Conservation (phyloP, 2,113 vertebrate species). For the Elanus axillaris region DNA sequence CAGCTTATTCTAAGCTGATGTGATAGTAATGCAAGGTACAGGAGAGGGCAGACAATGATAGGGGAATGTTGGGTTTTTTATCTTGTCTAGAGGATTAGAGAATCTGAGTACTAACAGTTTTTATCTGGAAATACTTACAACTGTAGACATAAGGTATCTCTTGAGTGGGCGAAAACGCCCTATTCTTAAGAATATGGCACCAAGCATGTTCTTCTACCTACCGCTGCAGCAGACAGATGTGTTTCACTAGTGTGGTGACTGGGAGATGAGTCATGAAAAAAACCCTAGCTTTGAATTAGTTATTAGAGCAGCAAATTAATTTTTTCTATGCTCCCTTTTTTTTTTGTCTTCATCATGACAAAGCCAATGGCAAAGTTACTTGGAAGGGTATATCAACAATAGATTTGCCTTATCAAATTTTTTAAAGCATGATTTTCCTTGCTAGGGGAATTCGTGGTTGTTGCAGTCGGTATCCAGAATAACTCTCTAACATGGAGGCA, state of each 20-base stretch:
- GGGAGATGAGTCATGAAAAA: background rate
- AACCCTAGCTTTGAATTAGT: background rate
- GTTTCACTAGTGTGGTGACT: background rate
- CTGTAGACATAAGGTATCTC: background rate
- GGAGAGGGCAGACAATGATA: background rate
- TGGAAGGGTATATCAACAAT: background rate
- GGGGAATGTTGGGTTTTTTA: background rate
- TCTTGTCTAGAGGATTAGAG: background rate
- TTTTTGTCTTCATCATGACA: background rate
- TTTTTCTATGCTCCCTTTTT: background rate
- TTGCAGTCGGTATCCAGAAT: background rate
- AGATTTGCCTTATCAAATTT: background rate
- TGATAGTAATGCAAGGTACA: background rate
- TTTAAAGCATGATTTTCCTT: background rate
- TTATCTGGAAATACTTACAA: background rate
- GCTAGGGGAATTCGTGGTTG: background rate
- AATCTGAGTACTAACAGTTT: background rate
- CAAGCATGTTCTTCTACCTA: background rate
- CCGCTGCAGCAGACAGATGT: background rate
- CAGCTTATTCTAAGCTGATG: background rate
- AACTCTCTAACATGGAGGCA: background rate
- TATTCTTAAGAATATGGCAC: background rate
- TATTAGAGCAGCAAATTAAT: background rate
- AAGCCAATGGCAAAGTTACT: background rate
- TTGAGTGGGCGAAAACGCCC: background rate